Base-by-base conservation (phyloP, 1,140 invertebrate species). In the Drosophila baimaii region DNA sequence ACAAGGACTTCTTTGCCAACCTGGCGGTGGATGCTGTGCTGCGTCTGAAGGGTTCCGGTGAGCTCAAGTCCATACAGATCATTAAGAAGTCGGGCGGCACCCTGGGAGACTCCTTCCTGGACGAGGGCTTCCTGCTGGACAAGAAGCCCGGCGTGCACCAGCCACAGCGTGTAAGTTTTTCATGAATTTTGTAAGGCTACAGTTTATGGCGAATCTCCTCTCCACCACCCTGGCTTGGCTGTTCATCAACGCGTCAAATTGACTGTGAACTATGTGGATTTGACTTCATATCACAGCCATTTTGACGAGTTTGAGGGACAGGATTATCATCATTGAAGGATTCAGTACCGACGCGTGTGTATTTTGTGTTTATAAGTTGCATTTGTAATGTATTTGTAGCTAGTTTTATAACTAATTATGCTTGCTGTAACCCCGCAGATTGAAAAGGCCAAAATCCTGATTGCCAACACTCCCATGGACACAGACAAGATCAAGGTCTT, bases 401-500 rank as follows among this genome's bases (percentile, higher is more conserved):
- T n/a, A n/a, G n/a, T n/a, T n/a, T n/a, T n/a, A n/a, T n/a, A n/a
- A n/a, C n/a, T n/a, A n/a, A n/a, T n/a, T n/a, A n/a, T n/a, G n/a
- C n/a, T n/a, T n/a, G n/a, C n/a, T n/a, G n/a, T n/a, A n/a, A n/a
- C n/a, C n/a, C n/a, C n/a, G n/a, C 52, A 91, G 90, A 91, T 99
- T 81, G 97, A 99, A 93, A 99, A 96, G 91, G 98, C 98, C 12
- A 96, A 96, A 90, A 99, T 99, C 91, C 94, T 99, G 13, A 98
- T 99, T 91, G 99, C 99, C n/a, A 99, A 99, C 91, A 99, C 99
- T 35, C 98, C 99, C 0, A 99, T 99, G 99, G 99, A 99, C 92
- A 98, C 98, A 19, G 99, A 99, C 90, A 99, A 99, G 93, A 99
- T 99, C 75, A 99, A 99, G 94, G 97, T 99, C n/a, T 99, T 99